phyloP scores from a whole-genome alignment of 2,888 invertebrate species.

The Catocala sponsa region DNA sequence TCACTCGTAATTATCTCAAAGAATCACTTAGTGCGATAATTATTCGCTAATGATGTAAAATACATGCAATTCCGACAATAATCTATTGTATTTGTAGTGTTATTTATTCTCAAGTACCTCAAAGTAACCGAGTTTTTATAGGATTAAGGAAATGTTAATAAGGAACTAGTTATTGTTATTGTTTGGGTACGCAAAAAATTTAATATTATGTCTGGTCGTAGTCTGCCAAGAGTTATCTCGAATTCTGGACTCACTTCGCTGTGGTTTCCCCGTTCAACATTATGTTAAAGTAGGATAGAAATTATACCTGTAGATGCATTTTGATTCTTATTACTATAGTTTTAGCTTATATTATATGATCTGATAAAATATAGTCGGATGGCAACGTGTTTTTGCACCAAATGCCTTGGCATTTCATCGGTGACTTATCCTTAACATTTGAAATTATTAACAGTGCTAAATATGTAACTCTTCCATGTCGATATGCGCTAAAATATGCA shows the following conservation, averaged over 20 bases:
- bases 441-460: slow-evolving; percentile 28
- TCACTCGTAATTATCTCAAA: slow-evolving; percentile 16
- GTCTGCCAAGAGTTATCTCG: slow-evolving; percentile 7
- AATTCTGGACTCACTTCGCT: slow-evolving; percentile 8
- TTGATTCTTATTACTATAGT: no score
- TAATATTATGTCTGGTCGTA: slow-evolving; percentile 4
- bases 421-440: slow-evolving; percentile 50
- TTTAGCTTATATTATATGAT: background rate
- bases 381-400: slow-evolving; percentile 28
- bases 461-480: slow-evolving; percentile 28
- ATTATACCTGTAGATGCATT: background rate
- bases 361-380: background rate
- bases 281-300: background rate
- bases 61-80: slow-evolving; percentile 12
- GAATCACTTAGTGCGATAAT: slow-evolving; percentile 9
- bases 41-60: slow-evolving; percentile 26
- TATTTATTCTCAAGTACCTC: background rate
- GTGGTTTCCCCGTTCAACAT: slow-evolving; percentile 22
- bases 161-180: slow-evolving; percentile 13
- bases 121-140: slow-evolving; percentile 6
- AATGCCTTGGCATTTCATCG: slow-evolving; percentile 48
- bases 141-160: slow-evolving; percentile 10
- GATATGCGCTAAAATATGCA: background rate
- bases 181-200: slow-evolving; percentile 9
- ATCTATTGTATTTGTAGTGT: background rate